Evolutionary conservation across 2,797 vertebrate genomes (phyloP), one percentile per base, ranked within the genome.

Genomic region (Darevskia mixta): DNA sequence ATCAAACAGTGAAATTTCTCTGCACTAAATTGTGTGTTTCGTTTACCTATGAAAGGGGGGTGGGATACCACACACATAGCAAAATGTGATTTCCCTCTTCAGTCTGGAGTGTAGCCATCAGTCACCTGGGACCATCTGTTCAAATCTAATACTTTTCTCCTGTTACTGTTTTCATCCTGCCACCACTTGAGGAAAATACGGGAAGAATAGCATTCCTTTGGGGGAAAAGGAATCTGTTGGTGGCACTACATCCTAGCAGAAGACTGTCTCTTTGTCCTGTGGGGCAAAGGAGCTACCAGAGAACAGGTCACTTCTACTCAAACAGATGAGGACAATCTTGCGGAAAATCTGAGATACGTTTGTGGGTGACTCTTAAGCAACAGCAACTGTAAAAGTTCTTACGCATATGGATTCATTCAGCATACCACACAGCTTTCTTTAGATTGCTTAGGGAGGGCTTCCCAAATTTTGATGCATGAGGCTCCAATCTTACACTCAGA

Each of bases 1-100:
- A 1, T 55, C 20, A 81, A n/a, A 35, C 82, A 49, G 45, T 43
- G 4, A 81, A 82, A 38, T 87, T 64, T 23, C 18, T 87, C 85
- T 38, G 32, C 76, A 1, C 6, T 49, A 69, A 79, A 86, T 78
- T 85, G 41, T 90, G 84, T 45, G 35, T 86, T 77, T 75, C n/a
- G 27, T 76, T 72, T 78, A 25, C 35, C 27, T 78, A 23, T 78
- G 43, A 49, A 83, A 77, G 38, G 43, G 58, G 20, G 41, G 27
- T 13, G 0, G 1, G 35, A 15, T 81, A 58, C 83, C 43, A 25
- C 6, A 86, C 25, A 88, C 58, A 15, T 27, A 58, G 76, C 89
- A 89, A 23, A 76, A 13, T 78, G 25, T 82, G 80, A 82, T 32
- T 79, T 82, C 13, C 25, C 4, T 29, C 78, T 23, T 20, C 72